Evolutionary conservation across 1,140 invertebrate species (phyloP), one percentile per base, ranked within the genome.

Genomic region (Eciton burchellii): DNA sequence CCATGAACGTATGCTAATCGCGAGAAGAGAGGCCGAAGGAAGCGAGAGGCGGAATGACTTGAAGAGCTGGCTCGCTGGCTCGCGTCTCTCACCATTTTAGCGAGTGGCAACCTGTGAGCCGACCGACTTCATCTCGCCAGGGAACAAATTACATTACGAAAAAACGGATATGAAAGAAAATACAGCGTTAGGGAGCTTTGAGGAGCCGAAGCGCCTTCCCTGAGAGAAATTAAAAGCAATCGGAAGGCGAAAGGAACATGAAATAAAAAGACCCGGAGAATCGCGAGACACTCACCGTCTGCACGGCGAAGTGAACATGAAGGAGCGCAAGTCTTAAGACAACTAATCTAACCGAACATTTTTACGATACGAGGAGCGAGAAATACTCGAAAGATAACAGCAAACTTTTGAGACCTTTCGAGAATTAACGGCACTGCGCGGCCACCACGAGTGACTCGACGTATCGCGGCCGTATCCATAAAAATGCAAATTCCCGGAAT

Each of bases 1-100:
- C 52, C 74, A 56, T 21, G 49, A 79, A 79, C 35, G 35, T 57
- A 79, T 79, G 74, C 74, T 79, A 79, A 70, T 79, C 74, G 21
- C 24, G 49, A 70, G 49, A 68, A 21, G 35, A 56, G 63, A 45
- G 35, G 35, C 54, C 47, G 47, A 26, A 65, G 73, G 16, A 77
- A 21, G 41, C 24, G 59, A 65, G 59, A 3, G 63, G 72, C 72
- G 49, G 63, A 70, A 79, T 79, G 63, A 79, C 74, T 79, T 56
- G 63, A 68, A 70, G 49, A 79, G 41, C 49, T 24, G 16, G 62
- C 47, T 19, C 52, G 29, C 73, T 11, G 11, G 62, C 35, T 45
- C 35, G 6, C 45, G 60, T 79, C 41, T 70, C 49, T 70, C 49
- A 41, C 54, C 63, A 29, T 79, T 79, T 70, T 56, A 68, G 49